Conservation (phyloP, 1,140 invertebrate species). For the Tetramorium alpestre region DNA sequence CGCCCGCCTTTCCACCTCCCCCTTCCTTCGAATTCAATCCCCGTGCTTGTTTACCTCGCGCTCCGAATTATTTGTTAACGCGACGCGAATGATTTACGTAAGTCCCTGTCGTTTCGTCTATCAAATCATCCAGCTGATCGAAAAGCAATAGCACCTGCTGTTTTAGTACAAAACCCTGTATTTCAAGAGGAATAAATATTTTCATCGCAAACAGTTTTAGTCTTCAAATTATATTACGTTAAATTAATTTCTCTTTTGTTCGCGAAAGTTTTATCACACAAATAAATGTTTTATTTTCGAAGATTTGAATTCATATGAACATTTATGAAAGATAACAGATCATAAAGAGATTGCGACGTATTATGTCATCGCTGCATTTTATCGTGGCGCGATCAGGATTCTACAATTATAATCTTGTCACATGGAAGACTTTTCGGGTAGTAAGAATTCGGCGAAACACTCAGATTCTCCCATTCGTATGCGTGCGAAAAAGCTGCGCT, state of each 20-base stretch:
- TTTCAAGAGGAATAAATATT: conserved; percentile 12
- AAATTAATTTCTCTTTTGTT: background rate
- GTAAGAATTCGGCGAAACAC: background rate
- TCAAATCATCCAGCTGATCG: conserved; percentile 54
- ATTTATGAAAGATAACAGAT: background rate
- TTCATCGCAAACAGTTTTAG: background rate
- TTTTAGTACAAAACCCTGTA: background rate
- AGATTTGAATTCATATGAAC: background rate
- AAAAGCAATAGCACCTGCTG: background rate
- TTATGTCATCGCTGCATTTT: no score
- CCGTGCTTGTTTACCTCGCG: conserved; percentile 35
- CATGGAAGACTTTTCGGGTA: background rate
- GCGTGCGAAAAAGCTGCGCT: conserved; percentile 64
- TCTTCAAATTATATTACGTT: background rate
- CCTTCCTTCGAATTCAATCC: conserved; percentile 23
- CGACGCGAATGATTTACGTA: conserved; percentile 52
- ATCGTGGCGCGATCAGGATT: background rate
- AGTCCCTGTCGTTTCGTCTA: conserved; percentile 25
- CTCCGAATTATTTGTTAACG: conserved; percentile 60
- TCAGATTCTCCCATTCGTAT: conserved; percentile 62
- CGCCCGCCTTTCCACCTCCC: background rate
- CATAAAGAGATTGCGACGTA: background rate
- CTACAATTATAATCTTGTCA: background rate
- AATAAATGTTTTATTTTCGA: background rate
- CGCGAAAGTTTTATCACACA: background rate